Base-by-base conservation (phyloP, 2,113 vertebrate species). In the Hippocampus comes region DNA sequence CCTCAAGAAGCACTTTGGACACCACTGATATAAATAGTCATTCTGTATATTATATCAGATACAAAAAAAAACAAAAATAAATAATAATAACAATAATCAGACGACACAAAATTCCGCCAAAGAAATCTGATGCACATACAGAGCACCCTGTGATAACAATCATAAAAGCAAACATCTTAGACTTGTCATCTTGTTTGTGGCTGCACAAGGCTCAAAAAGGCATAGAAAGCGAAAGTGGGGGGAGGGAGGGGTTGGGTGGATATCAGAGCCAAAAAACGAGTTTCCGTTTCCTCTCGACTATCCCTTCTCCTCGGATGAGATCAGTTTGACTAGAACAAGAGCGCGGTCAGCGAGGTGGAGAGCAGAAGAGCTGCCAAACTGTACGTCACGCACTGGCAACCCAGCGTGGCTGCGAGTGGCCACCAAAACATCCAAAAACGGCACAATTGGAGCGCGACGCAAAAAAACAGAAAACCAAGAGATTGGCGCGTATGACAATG, bases 291-390 rank as follows among this genome's bases (percentile, higher is more conserved):
- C 48, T 51, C 81, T 83, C 88, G 85, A 85, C 73, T 71, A 51
- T 88, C 84, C 84, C 82, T 78, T 90, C 87, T 91, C 83, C 86
- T 84, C 60, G 46, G 80, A 82, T 63, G 43, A 76, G 80, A 78
- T 84, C 82, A 84, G 88, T 94, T 94, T 38, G 97, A 98, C 91
- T 91, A 96, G 91, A 99, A 92, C 90, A 95, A 92, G 86, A 97
- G 90, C 68, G 93, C 92, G 92, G 94, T 93, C 93, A 95, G 91
- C 89, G 92, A 48, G 43, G 64, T 71, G 81, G 95, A 94, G 78
- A 96, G 90, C 87, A 96, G 91, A 87, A 97, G 94, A 82, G 94
- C 94, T 72, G 94, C 93, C 90, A 95, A 90, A 78, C 94, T 94
- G 89, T 85, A 95, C 81, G 95, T 93, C 77, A 94, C 78, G 77